Base-by-base conservation (phyloP, 2,888 invertebrate genomes). In the Lymantria monacha region DNA sequence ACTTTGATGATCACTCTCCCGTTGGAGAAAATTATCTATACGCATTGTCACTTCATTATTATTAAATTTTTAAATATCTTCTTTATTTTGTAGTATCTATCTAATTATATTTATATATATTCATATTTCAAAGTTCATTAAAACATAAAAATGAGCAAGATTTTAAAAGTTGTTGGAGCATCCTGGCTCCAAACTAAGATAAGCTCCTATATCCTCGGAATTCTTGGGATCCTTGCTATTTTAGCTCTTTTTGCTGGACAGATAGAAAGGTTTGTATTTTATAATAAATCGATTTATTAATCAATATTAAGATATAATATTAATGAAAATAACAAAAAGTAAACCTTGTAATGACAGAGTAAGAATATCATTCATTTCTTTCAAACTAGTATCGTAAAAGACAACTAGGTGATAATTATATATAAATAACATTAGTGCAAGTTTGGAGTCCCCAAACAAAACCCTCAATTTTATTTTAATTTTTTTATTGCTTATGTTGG, bases 151-250 rank as follows among this genome's bases (percentile, higher is more conserved):
- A 90, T 89, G 90, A 85, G 76, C 70, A 93, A 93, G 80, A 95
- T 95, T 92, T 86, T 95, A 81, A 95, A 95, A 92, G 95, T 95
- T 59, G 95, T 95, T 55, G 95, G 95, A 69, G 95, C 95, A 76
- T 95, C 95, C 50, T 95, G 95, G 95, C 92, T 94, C 69, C 95
- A 95, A 81, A 95, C 95, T 58, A 94, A 95, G 78, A 93, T 95
- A 73, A 94, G 95, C 76, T 94, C 95, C 40, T 94, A 94, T 75
- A 93, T 95, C 67, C 91, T 95, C 60, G 92, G 93, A 50, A 92
- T 94, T 69, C 93, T 95, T 61, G 94, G 93, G 60, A 83, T 95
- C 51, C 83, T 95, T 53, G 94, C 95, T 55, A 93, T 95, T 58
- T 88, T 95, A 66, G 93, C 94, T 45, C 92, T 95, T 55, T 94